Conservation (phyloP, 2,113 vertebrate species). For the Alligator sinensis region DNA sequence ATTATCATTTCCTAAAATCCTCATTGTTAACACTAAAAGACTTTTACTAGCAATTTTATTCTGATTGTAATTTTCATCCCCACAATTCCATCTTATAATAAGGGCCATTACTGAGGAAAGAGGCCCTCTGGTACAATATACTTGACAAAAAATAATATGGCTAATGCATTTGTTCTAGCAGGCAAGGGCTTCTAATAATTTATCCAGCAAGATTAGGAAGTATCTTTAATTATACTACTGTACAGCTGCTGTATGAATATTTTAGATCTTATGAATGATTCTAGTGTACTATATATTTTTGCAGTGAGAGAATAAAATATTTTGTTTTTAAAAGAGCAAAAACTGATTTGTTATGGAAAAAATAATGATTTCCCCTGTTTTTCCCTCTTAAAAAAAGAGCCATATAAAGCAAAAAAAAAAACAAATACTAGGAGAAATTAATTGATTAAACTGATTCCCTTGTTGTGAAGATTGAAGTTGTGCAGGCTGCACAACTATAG, state of each 20-base stretch:
- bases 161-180: not conserved
- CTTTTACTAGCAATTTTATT: not conserved
- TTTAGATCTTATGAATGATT: constrained; percentile 13
- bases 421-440: not conserved
- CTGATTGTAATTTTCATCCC: not conserved
- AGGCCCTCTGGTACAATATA: not conserved
- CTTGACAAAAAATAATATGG: not conserved
- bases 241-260: not conserved
- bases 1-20: not conserved
- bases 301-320: not conserved
- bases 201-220: constrained; percentile 21
- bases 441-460: constrained; percentile 20
- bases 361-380: constrained; percentile 10
- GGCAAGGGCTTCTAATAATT: not conserved
- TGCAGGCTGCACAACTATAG: not conserved
- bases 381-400: not conserved
- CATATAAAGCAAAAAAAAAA: not conserved
- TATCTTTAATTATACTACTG: not conserved
- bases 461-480: constrained; percentile 2
- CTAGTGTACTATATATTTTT: not conserved
- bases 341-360: constrained; percentile 7
- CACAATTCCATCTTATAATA: not conserved
- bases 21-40: not conserved
- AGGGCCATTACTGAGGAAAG: not conserved
- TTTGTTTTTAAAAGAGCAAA: not conserved